These are phyloP conservation scores for Pongo pygmaeus DNA, from an alignment of 2,113 vertebrate genomes.

Conservation along the genomic window DNA sequence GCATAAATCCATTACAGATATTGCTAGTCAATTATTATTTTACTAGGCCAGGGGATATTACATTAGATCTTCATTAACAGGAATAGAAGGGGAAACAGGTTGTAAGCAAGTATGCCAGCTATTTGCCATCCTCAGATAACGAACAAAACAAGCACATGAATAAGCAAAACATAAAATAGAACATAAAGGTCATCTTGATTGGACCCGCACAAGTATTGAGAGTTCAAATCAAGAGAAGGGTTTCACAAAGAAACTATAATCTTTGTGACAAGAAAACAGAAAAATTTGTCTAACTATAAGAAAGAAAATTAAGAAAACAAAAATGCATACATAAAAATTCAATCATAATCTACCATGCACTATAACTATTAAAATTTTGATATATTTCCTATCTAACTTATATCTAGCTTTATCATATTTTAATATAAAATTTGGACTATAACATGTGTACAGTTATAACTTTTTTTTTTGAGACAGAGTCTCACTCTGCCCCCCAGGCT, in stretches of 20 bases:
- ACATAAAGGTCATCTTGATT: not conserved
- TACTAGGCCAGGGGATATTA: not conserved
- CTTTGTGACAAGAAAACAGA: not conserved
- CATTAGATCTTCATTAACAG: not conserved
- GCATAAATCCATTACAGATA: not conserved
- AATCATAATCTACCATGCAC: not conserved
- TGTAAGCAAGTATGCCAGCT: not conserved
- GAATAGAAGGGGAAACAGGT: not conserved
- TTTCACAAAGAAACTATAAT: conserved; percentile 32
- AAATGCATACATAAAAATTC: not conserved
- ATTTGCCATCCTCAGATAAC: not conserved
- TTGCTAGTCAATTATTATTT: not conserved
- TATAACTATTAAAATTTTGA: not conserved
- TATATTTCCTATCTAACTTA: not conserved
- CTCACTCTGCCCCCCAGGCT: no score
- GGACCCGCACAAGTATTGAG: not conserved
- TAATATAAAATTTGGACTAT: not conserved
- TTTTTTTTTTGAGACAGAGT: no score
- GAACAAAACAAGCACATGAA: not conserved
- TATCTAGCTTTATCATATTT: not conserved
- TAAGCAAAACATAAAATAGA: not conserved
- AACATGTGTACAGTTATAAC: not conserved
- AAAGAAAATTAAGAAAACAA: not conserved
- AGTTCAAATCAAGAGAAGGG: conserved; percentile 1
- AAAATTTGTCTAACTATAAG: not conserved